Percentiles rank a stretch among this genome's conserved stretches.
Evolutionary conservation across 92 coral and sea anemone species (phyloP).

Genomic region (Epizoanthus rinbou): DNA sequence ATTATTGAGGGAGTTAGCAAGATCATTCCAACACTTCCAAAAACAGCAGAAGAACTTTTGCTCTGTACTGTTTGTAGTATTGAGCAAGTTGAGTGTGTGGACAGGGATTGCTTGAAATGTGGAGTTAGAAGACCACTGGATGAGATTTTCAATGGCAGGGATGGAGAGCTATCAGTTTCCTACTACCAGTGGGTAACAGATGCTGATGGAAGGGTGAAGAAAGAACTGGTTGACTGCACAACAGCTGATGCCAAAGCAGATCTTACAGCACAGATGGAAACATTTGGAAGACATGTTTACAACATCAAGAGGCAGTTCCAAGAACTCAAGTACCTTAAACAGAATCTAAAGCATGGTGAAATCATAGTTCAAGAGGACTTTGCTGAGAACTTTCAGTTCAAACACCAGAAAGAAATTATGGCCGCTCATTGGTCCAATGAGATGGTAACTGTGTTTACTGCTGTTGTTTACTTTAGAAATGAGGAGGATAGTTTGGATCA

Average conservation of each 20-base stretch:
- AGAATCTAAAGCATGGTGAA: slow-evolving; percentile 21
- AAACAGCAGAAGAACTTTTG: slow-evolving; percentile 45
- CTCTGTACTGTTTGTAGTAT: slow-evolving; percentile 48
- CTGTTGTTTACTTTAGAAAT: slow-evolving; percentile 42
- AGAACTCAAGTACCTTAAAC: slow-evolving; percentile 55
- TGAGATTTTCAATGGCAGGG: slow-evolving; percentile 25
- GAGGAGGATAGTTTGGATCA: slow-evolving; percentile 45
- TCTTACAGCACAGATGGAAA: slow-evolving; percentile 47
- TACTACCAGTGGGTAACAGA: slow-evolving; percentile 52
- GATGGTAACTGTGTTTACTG: slow-evolving; percentile 56
- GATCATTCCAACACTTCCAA: slow-evolving; percentile 44
- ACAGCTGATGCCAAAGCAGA: slow-evolving; percentile 46
- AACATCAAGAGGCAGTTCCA: slow-evolving; percentile 47
- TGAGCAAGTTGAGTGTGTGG: slow-evolving; percentile 48
- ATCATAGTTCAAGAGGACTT: slow-evolving; percentile 59
- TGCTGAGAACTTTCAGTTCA: slow-evolving; percentile 50
- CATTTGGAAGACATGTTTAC: slow-evolving; percentile 59
- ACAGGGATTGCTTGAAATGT: slow-evolving; percentile 62
- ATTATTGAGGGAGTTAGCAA: slow-evolving; percentile 52
- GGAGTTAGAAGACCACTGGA: slow-evolving; percentile 52
- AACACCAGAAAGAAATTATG: slow-evolving; percentile 60
- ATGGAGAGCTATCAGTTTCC: slow-evolving; percentile 30
- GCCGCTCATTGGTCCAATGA: slow-evolving; percentile 68
- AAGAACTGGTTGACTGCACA: slow-evolving; percentile 39
- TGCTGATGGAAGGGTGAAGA: slow-evolving; percentile 47